Percentiles rank a stretch among this genome's conserved stretches.
Evolutionary conservation across 2,888 invertebrate genomes (phyloP).

Genomic region (Macrophya alboannulata): DNA sequence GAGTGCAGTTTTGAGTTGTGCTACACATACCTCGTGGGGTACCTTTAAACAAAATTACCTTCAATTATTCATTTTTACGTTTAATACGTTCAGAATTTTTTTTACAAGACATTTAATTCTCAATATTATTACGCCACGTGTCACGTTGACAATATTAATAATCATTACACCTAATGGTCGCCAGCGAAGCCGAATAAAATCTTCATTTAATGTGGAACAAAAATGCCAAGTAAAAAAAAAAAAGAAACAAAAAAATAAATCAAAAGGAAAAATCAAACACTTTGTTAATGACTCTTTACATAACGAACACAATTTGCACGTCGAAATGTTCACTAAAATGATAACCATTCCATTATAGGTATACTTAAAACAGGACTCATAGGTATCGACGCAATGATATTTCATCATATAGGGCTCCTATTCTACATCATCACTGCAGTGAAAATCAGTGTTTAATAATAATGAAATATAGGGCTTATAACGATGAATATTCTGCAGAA

Average conservation of each 20-base stretch:
- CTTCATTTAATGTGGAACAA: not conserved
- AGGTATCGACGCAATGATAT: not conserved
- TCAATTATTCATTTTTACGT: slow-evolving; percentile 67
- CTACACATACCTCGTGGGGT: slow-evolving; percentile 79
- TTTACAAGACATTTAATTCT: slow-evolving; percentile 15
- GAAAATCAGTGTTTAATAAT: not conserved
- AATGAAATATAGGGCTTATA: not conserved
- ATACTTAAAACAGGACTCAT: slow-evolving; percentile 26
- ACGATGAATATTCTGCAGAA: not conserved
- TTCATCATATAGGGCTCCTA: not conserved
- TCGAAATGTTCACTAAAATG: slow-evolving; percentile 22
- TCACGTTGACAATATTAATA: slow-evolving; percentile 36
- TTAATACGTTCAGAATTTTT: slow-evolving; percentile 33
- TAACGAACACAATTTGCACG: not conserved
- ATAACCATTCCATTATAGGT: slow-evolving; percentile 5
- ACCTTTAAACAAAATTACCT: slow-evolving; percentile 78
- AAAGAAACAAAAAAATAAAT: not conserved
- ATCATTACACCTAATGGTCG: not conserved
- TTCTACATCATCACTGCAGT: not conserved
- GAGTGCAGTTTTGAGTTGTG: slow-evolving; percentile 73
- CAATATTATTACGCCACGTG: slow-evolving; percentile 8
- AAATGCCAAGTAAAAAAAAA: not conserved
- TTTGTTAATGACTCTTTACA: slow-evolving; percentile 22
- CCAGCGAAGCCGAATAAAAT: slow-evolving; percentile 13
- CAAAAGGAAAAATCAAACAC: slow-evolving; percentile 9